These are phyloP conservation scores for Apus apus DNA, from an alignment of 2,113 vertebrate genomes.

Conservation along the genomic window DNA sequence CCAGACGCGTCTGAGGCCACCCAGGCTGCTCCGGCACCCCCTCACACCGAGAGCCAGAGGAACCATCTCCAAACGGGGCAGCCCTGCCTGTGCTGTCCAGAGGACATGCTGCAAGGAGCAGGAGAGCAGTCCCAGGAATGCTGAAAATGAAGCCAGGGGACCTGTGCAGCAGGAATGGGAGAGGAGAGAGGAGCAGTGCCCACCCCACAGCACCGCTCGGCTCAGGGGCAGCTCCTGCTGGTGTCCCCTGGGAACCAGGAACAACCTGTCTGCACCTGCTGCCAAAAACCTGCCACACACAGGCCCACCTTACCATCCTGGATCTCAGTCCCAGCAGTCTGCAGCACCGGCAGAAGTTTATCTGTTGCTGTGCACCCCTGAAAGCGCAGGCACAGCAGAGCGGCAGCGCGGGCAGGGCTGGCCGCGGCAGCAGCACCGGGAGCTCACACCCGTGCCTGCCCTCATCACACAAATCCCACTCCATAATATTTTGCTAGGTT, in stretches of 20 bases:
- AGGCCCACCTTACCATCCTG: neutral
- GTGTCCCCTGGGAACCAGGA: neutral
- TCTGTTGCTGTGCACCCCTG: neutral
- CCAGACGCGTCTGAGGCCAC: accelerated
- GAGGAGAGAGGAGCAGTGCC: neutral
- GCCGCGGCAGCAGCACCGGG: neutral
- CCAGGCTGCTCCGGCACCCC: neutral
- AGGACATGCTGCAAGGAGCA: neutral
- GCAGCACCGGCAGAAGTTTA: neutral
- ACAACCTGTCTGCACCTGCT: neutral
- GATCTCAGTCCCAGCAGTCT: neutral
- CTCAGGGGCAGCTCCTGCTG: neutral
- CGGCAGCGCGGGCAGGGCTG: neutral
- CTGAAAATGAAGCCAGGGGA: neutral
- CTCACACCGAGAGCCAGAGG: neutral
- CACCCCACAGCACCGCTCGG: neutral
- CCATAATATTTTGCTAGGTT: neutral
- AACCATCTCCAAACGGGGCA: neutral
- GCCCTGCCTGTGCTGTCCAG: neutral
- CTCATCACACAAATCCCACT: neutral
- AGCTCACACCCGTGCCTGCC: neutral
- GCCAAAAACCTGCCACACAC: neutral
- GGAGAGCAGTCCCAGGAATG: too few relatives aligned
- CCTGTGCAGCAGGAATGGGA: neutral
- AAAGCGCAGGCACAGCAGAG: neutral